Base-by-base conservation (phyloP, 2,888 invertebrate genomes). In the Hypsopygia costalis region DNA sequence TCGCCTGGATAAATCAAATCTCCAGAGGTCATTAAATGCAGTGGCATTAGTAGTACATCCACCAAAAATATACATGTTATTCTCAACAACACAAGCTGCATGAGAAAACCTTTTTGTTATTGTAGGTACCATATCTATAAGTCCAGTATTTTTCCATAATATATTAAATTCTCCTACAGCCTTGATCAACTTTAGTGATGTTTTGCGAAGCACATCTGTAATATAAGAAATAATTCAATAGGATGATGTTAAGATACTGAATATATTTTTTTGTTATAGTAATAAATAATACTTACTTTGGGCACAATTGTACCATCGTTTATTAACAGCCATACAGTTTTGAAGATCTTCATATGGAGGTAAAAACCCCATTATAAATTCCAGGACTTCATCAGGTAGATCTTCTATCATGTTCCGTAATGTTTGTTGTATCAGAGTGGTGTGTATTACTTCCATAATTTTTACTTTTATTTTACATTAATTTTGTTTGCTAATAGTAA, bases 1-100 rank as follows among this genome's bases (percentile, higher is more conserved):
- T 59, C 97, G 90, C 34, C 91, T 93, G 0, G 95, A 94, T 46
- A 98, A 90, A 87, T 98, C 97, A 76, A 98, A 93, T 49, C 93
- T 91, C 98, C 98, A 98, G 22, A 99, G 89, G 86, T 99, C 98
- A 87, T 99, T 98, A 68, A 98, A 98, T 8, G 98, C 97, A 11
- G 98, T 98, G 62, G 95, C 95, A 40, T 95, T 94, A 27, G 95
- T 95, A 7, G 98, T 98, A 61, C 98, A 98, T 5, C 98, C 98
- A 22, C 98, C 98, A 90, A 98, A 98, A 34, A 98, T 93, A 69
- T 96, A 98, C 95, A 98, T 96, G 3, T 93, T 94, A 74, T 96
- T 95, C 47, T 93, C 92, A 66, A 94, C 91, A 33, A 94, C 91
- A 65, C 95, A 96, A 27, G 97, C 95, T 44, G 97, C 94, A 90